These are phyloP conservation scores for Mirza zaza DNA, from an alignment of 2,113 vertebrate genomes.

Conservation along the genomic window DNA sequence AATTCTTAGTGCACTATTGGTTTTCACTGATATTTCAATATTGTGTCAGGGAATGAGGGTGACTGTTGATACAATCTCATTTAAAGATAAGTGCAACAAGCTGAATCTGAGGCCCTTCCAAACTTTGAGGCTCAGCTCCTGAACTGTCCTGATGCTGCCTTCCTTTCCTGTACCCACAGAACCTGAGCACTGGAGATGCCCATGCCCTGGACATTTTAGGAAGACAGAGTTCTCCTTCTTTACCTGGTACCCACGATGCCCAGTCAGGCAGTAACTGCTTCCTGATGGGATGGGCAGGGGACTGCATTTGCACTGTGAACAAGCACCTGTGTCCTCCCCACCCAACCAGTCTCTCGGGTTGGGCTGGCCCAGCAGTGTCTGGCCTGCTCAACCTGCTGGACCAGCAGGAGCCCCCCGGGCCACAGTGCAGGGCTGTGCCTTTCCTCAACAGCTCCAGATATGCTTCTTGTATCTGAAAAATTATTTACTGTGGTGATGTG, in stretches of 20 bases:
- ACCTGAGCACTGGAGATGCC: background rate
- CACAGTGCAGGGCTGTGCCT: background rate
- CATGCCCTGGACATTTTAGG: background rate
- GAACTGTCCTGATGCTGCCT: background rate
- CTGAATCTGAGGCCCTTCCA: background rate
- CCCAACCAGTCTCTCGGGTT: background rate
- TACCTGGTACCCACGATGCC: background rate
- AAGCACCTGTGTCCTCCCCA: background rate
- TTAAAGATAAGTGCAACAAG: background rate
- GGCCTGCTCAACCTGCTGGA: background rate
- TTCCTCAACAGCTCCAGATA: slow-evolving; percentile 38
- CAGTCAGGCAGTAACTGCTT: background rate
- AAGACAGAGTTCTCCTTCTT: background rate
- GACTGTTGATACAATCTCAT: background rate
- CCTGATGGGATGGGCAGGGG: background rate
- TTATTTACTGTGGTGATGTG: slow-evolving; percentile 75
- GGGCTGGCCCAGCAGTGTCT: background rate
- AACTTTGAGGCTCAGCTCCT: background rate
- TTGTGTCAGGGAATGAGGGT: background rate
- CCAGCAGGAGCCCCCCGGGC: background rate
- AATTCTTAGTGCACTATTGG: background rate
- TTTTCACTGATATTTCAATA: background rate
- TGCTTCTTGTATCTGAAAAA: slow-evolving; percentile 67
- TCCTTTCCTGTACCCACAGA: fast-evolving
- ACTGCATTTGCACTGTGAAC: background rate